Conservation (phyloP, 2,888 invertebrate species). For the Tupiocoris notatus region DNA sequence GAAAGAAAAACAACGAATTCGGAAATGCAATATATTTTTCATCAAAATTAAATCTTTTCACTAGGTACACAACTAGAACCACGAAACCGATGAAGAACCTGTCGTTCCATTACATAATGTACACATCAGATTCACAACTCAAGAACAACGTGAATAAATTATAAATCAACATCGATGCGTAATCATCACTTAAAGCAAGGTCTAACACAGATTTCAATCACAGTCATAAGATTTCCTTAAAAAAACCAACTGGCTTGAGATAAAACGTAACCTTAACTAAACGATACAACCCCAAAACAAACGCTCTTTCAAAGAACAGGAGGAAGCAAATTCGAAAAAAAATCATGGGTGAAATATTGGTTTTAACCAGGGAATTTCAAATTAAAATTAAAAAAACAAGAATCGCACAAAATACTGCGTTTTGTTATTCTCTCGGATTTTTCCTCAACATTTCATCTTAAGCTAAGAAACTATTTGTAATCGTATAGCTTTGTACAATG, state of each 20-base stretch:
- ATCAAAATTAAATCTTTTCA: not conserved
- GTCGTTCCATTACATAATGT: not conserved
- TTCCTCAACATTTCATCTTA: no score
- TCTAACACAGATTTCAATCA: not conserved
- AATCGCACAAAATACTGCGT: no score
- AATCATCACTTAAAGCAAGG: not conserved
- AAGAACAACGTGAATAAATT: not conserved
- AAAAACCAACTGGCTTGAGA: not conserved
- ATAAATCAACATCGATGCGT: not conserved
- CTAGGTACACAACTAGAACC: not conserved
- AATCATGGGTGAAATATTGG: no score
- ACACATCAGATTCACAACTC: not conserved
- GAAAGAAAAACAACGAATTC: not conserved
- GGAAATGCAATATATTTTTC: not conserved
- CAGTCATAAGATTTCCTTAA: not conserved
- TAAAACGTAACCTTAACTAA: not conserved
- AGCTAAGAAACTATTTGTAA: no score
- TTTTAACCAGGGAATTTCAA: no score
- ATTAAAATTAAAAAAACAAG: no score
- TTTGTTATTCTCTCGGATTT: no score
- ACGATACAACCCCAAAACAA: not conserved
- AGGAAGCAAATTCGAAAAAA: no score
- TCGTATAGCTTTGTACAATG: no score
- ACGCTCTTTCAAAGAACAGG: no score
- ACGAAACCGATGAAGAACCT: not conserved